phyloP scores from a whole-genome alignment of 2,113 vertebrate species.

The Bubo scandiacus region DNA sequence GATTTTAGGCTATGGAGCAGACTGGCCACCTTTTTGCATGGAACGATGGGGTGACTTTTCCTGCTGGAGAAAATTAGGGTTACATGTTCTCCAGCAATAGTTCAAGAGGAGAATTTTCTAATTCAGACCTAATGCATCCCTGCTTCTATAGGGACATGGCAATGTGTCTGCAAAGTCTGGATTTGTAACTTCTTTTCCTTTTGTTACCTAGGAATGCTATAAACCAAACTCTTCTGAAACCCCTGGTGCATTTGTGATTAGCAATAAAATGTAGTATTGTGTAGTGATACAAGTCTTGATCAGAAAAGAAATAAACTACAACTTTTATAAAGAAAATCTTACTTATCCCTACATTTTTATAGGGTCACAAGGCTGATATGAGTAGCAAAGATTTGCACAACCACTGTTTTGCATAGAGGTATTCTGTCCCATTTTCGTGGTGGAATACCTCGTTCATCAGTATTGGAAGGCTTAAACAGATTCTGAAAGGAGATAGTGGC shows the following conservation, averaged over 20 bases:
- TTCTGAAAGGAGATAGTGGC: neutral
- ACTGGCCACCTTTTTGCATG: constrained; percentile 39
- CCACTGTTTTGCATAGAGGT: neutral
- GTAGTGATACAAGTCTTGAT: constrained; percentile 70
- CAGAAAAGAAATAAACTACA: constrained; percentile 58
- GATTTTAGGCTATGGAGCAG: neutral
- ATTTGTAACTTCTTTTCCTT: constrained; percentile 72
- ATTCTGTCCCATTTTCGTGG: neutral
- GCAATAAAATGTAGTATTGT: constrained; percentile 75
- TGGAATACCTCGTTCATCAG: neutral
- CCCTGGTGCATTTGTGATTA: constrained; percentile 74
- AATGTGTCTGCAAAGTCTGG: constrained; percentile 68
- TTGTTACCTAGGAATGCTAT: constrained; percentile 78
- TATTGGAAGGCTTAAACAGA: neutral
- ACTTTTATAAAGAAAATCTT: constrained; percentile 46
- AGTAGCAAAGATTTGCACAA: constrained; percentile 45
- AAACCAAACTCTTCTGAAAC: constrained; percentile 81
- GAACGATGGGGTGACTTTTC: constrained; percentile 18
- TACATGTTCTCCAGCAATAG: neutral
- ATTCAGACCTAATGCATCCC: constrained; percentile 45
- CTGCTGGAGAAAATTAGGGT: constrained; percentile 2
- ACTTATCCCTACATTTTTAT: constrained; percentile 54
- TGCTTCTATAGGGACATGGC: constrained; percentile 62
- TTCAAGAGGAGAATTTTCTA: constrained; percentile 54
- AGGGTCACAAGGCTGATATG: neutral